Conservation (phyloP, 2,113 vertebrate species). For the Apeltes quadracus region DNA sequence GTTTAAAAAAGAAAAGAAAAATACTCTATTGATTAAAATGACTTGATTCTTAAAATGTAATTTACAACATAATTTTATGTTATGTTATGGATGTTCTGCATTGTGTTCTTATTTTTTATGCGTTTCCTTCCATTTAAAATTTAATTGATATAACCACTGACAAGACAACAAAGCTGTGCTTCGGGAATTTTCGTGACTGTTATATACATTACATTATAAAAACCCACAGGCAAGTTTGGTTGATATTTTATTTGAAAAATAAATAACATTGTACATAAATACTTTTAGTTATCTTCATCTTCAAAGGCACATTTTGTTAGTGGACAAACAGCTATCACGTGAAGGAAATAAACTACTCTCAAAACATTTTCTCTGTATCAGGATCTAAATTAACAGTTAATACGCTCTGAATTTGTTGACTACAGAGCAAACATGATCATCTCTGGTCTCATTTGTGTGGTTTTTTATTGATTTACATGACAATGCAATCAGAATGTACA, state of each 20-base stretch:
- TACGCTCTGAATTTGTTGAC: background rate
- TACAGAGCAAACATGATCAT: background rate
- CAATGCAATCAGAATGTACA: background rate
- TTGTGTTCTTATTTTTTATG: background rate
- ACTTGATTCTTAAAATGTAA: background rate
- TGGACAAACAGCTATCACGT: slow-evolving; percentile 3
- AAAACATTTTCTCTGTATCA: slow-evolving; percentile 11
- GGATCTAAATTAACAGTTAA: background rate
- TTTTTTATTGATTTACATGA: background rate
- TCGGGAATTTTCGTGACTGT: background rate
- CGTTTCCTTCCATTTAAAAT: background rate
- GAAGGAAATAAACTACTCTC: slow-evolving; percentile 14
- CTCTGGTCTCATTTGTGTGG: background rate
- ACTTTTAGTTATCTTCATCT: slow-evolving; percentile 44
- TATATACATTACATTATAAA: background rate
- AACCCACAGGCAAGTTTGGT: background rate
- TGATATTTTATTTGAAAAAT: slow-evolving; percentile 59
- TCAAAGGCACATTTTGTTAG: slow-evolving; percentile 7
- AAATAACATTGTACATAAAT: slow-evolving; percentile 60
- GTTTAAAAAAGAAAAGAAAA: background rate
- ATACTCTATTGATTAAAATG: background rate
- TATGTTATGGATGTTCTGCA: background rate
- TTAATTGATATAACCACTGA: background rate
- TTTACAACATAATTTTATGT: background rate
- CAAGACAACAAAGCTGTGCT: no score